Evolutionary conservation across 1,140 invertebrate species (phyloP).

Genomic region (Drosophila repletoides): DNA sequence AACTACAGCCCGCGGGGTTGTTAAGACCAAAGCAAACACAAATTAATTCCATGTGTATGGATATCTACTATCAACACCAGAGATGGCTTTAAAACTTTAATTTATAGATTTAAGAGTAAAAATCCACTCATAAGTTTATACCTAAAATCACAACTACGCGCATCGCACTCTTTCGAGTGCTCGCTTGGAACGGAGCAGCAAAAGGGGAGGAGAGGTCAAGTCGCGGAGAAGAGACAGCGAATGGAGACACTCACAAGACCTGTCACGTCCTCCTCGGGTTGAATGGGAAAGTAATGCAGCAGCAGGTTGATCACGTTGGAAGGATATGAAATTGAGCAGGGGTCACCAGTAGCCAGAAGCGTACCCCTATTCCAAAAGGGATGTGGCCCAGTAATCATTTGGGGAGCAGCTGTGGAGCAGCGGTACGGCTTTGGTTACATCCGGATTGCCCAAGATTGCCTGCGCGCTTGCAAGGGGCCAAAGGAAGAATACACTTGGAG

Average conservation of each 20-base stretch:
- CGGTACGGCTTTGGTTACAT: conserved; percentile 87
- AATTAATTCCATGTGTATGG: conserved; percentile 1
- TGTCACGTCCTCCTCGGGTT: too few relatives aligned
- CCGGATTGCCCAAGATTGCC: conserved; percentile 93
- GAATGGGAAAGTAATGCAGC: conserved; percentile 91
- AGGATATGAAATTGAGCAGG: conserved; percentile 92
- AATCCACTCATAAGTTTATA: too few relatives aligned
- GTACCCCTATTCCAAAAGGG: conserved; percentile 91
- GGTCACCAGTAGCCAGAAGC: conserved; percentile 97
- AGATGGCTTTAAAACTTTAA: too few relatives aligned
- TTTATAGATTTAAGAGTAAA: too few relatives aligned
- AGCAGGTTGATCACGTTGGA: conserved; percentile 95
- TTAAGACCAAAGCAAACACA: conserved; percentile 50
- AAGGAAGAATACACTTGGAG: too few relatives aligned
- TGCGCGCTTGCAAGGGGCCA: conserved; percentile 89
- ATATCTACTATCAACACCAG: neutral
- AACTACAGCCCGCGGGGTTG: conserved; percentile 48
- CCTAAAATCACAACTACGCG: too few relatives aligned
- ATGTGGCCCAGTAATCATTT: conserved; percentile 96
- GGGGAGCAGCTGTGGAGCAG: conserved; percentile 82
- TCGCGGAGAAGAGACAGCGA: too few relatives aligned
- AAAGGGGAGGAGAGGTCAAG: too few relatives aligned
- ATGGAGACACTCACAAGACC: too few relatives aligned
- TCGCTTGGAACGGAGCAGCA: too few relatives aligned
- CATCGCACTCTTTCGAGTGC: too few relatives aligned